Evolutionary conservation across 2,113 vertebrate species (phyloP).

Genomic region (Struthio camelus): DNA sequence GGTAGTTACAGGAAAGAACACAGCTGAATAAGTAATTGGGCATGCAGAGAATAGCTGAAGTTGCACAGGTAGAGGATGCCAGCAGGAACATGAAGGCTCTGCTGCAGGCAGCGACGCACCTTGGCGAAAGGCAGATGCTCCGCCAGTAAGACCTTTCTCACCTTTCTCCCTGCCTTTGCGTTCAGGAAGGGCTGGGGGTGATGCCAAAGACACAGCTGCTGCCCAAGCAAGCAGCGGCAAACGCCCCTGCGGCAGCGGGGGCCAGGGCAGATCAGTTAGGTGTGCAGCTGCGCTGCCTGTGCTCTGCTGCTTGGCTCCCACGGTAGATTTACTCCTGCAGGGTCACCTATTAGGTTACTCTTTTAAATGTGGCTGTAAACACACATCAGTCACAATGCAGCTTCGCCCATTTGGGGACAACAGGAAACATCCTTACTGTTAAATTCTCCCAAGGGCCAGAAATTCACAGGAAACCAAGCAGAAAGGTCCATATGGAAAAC

Average conservation of each 20-base stretch:
- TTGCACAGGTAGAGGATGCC: not conserved
- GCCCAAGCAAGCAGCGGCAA: not conserved
- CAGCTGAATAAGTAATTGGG: conserved; percentile 15
- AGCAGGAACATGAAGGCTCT: not conserved
- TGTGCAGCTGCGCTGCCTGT: not conserved
- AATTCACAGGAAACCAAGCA: not conserved
- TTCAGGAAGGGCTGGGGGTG: not conserved
- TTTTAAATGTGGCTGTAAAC: fast-evolving
- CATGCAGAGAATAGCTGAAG: not conserved
- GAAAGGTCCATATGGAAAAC: not conserved
- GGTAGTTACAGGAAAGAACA: not conserved
- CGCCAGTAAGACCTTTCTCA: not conserved
- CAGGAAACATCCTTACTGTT: not conserved
- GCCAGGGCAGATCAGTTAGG: not conserved
- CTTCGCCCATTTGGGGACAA: not conserved
- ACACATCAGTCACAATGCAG: not conserved
- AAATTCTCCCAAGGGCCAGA: not conserved
- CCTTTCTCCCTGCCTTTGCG: not conserved
- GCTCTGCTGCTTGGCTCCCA: not conserved
- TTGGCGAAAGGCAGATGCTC: not conserved
- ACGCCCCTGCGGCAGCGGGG: not conserved
- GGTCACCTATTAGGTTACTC: fast-evolving
- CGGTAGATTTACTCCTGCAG: fast-evolving
- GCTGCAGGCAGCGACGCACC: not conserved
- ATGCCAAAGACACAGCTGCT: not conserved